phyloP scores from a whole-genome alignment of 2,113 vertebrate species.

The Phalacrocorax brasilianus region DNA sequence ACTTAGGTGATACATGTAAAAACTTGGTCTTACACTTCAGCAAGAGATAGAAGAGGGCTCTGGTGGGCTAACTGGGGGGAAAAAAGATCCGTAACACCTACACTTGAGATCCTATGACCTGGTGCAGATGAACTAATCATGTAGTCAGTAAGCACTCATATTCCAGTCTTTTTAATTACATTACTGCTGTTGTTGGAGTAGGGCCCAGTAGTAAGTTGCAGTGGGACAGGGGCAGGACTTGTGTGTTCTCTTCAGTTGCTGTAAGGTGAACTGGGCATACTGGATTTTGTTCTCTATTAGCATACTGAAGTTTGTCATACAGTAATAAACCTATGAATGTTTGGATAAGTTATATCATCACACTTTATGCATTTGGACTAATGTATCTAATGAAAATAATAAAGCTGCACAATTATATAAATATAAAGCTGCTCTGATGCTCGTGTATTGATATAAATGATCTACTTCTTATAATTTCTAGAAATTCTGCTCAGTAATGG shows the following conservation, averaged over 20 bases:
- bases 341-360: neutral
- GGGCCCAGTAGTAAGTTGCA: neutral
- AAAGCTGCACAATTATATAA: neutral
- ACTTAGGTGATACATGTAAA: neutral
- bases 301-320: neutral
- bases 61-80: neutral
- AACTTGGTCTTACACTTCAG: neutral
- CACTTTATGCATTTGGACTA: neutral
- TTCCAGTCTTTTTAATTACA: neutral
- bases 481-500: neutral
- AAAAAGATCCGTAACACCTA: neutral
- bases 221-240: fast-evolving
- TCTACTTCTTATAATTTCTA: neutral
- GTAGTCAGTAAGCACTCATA: neutral
- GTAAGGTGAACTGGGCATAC: fast-evolving
- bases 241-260: fast-evolving
- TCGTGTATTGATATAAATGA: neutral
- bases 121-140: neutral
- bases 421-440: neutral
- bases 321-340: neutral
- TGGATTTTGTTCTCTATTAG: neutral
- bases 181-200: neutral
- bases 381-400: neutral
- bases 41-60: neutral
- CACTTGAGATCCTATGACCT: neutral